Evolutionary conservation across 2,113 vertebrate genomes (phyloP), one percentile per base, ranked within the genome.

Genomic region (Engraulis encrasicolus): DNA sequence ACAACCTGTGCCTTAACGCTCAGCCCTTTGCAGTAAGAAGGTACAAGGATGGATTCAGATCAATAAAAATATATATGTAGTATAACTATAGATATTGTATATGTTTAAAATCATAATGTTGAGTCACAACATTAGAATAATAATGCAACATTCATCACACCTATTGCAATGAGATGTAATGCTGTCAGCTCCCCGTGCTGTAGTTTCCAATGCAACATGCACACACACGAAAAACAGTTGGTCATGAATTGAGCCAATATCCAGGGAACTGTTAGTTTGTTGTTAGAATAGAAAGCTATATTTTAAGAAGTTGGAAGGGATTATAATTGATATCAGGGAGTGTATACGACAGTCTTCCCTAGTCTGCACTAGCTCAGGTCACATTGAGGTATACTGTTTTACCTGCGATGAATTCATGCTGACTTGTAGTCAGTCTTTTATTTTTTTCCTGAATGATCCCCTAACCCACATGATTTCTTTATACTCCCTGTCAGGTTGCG

Each of bases 281-380:
- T 48, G 90, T 74, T 34, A 74, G 66, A 74, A 34, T 74, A n/a
- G 54, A 1, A 74, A 14, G 66, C 15, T 74, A 74, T 74, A 74
- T 74, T 71, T 71, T 34, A 74, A 74, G 66, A 74, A 90, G 81
- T 87, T 82, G 90, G 45, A 92, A 91, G 89, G 91, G 92, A 92
- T 93, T 90, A 90, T 88, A 89, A 90, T 78, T 86, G 83, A 66
- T 91, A 93, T 94, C 92, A 94, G 93, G 93, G 92, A 94, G 78
- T 85, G 9, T 90, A 38, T 85, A 23, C 83, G n/a, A 23, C 17
- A 87, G 93, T 95, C 93, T 94, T 94, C 92, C 93, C 92, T 87
- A 91, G 87, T 93, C 91, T 84, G 87, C 90, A 49, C 86, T 92
- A 93, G 91, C 93, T 94, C 92, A 94, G 92, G 93, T 94, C 79